Conservation (phyloP, 2,113 vertebrate genomes). For the Neotragus moschatus region DNA sequence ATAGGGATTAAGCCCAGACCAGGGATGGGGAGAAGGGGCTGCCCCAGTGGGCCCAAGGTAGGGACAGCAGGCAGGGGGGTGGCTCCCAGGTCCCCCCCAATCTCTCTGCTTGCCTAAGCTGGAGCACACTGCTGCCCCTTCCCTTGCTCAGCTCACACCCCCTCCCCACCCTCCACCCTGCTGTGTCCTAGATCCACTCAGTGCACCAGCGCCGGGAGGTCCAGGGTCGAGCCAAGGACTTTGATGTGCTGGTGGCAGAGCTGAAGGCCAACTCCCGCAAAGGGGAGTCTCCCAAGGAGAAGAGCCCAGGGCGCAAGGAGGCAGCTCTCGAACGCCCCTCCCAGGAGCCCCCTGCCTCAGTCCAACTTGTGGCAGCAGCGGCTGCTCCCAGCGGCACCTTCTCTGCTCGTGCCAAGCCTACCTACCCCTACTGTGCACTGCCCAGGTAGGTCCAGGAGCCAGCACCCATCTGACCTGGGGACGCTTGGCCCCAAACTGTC, state of each 20-base stretch:
- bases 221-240: slow-evolving; percentile 90
- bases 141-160: slow-evolving; percentile 25
- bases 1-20: not conserved
- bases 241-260: slow-evolving; percentile 92
- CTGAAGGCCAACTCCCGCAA: slow-evolving; percentile 85
- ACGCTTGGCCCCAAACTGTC: not conserved
- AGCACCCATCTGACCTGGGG: not conserved
- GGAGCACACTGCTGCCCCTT: not conserved
- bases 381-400: slow-evolving; percentile 67
- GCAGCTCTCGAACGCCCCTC: slow-evolving; percentile 38
- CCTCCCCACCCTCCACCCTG: not conserved
- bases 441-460: slow-evolving; percentile 79
- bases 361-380: slow-evolving; percentile 74
- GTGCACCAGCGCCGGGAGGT: slow-evolving; percentile 94
- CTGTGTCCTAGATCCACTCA: slow-evolving; percentile 88
- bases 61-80: not conserved
- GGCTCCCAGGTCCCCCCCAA: not conserved
- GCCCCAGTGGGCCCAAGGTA: not conserved
- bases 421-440: slow-evolving; percentile 81
- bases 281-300: slow-evolving; percentile 87
- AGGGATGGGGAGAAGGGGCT: not conserved
- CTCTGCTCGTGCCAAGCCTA: slow-evolving; percentile 82
- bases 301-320: slow-evolving; percentile 80
- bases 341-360: slow-evolving; percentile 69
- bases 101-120: not conserved